Conservation (phyloP, 2,888 invertebrate genomes). For the Ophion costatus region DNA sequence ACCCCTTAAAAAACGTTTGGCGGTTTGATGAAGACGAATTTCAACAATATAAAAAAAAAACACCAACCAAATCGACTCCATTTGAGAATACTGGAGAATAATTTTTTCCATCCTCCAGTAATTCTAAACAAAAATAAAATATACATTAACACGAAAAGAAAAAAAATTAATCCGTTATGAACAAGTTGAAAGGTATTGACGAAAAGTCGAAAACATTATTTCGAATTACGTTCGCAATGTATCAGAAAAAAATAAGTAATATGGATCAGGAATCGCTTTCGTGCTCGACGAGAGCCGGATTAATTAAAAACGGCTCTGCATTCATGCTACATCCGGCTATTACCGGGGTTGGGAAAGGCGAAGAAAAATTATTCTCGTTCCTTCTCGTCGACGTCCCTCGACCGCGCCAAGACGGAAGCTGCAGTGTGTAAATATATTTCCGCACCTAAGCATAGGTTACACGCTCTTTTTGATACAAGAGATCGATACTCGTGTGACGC, state of each 20-base stretch:
- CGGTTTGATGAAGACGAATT: too few relatives aligned
- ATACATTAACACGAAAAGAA: too few relatives aligned
- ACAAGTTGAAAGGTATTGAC: too few relatives aligned
- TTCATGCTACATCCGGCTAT: background rate
- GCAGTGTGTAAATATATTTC: background rate
- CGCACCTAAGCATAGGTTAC: background rate
- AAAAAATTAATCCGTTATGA: too few relatives aligned
- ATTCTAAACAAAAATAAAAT: too few relatives aligned
- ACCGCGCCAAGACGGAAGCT: background rate
- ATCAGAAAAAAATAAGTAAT: slow-evolving; percentile 5
- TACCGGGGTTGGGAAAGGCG: slow-evolving; percentile 4
- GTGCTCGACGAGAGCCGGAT: slow-evolving; percentile 7
- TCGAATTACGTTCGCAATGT: background rate
- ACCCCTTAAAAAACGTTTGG: too few relatives aligned
- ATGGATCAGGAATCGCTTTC: slow-evolving; percentile 34
- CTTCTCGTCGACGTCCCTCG: slow-evolving; percentile 8
- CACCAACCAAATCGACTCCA: too few relatives aligned
- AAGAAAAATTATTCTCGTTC: slow-evolving; percentile 5
- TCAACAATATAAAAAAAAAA: too few relatives aligned
- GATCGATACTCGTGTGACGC: background rate
- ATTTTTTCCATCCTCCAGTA: too few relatives aligned
- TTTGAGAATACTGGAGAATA: too few relatives aligned
- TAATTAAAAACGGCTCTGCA: slow-evolving; percentile 25
- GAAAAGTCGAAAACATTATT: background rate
- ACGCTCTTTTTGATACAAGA: background rate